Base-by-base conservation (phyloP, 2,113 vertebrate genomes). In the Pao palembangensis region DNA sequence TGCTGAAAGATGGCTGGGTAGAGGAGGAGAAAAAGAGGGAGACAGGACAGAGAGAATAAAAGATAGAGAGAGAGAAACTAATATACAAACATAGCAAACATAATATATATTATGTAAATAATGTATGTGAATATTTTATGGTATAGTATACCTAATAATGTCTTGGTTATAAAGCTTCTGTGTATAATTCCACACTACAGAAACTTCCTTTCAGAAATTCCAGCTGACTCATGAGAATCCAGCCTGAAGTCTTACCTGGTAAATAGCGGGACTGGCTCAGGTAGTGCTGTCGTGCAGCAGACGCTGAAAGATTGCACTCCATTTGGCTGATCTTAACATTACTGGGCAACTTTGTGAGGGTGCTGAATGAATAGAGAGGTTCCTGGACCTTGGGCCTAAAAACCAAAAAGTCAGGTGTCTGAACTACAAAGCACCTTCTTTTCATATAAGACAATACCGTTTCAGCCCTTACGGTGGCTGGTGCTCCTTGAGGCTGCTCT, bases 231-330 rank as follows among this genome's bases (percentile, higher is more conserved):
- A 16, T 47, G n/a, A 44, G 25, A 12, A 38, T 8, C 10, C 34
- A 17, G 16, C 13, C 44, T 17, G 42, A 5, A 6, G 34, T 48
- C 88, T 88, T 88, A 98, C 97, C 97, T 71, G 97, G 96, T 51
- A 98, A 82, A 18, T 99, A 98, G 74, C 97, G 90, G 47, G 97
- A 95, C 61, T 98, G 97, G 73, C 89, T 93, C 75, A 98, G 85
- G 75, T 98, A 99, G 89, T 98, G 96, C 67, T 97, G 94, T 75
- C 94, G 93, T 54, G 95, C 93, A 19, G 95, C 90, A 59, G 90
- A 82, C 58, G 86, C 88, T 62, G 92, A 85, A 12, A 87, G 75
- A 64, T 42, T 72, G 17, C 74, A 85, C 47, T 96, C 94, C 2
- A 80, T 88, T 83, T 91, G 91, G 71, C 89, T 79, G 8, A 90